Evolutionary conservation across 2,888 invertebrate genomes (phyloP).

Genomic region (Xanthia togata): DNA sequence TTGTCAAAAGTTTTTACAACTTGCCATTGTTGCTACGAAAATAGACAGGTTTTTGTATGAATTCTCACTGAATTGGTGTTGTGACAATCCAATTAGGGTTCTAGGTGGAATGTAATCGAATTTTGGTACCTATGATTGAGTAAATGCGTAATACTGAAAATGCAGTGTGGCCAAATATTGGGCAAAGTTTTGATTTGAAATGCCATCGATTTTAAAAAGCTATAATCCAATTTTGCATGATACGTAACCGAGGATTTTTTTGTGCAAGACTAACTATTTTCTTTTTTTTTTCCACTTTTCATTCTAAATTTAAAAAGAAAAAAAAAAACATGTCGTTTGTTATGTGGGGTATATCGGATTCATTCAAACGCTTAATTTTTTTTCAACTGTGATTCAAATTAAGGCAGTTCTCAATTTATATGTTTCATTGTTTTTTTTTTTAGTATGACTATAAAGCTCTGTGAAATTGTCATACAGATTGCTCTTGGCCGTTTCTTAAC

Average conservation of each 20-base stretch:
- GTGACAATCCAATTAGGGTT: constrained; percentile 50
- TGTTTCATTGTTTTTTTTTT: neutral
- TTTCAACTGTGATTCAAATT: neutral
- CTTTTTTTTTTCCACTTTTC: no score
- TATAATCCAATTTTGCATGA: neutral
- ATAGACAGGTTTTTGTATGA: constrained; percentile 34
- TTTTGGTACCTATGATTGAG: constrained; percentile 15
- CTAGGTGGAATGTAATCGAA: constrained; percentile 15
- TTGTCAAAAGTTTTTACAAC: constrained; percentile 36
- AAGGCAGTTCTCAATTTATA: neutral
- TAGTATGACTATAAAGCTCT: neutral
- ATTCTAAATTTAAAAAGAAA: no score
- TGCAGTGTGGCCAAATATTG: neutral
- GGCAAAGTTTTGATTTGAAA: neutral
- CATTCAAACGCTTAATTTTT: neutral
- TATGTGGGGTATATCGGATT: neutral
- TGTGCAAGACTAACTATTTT: neutral
- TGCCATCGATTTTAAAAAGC: neutral
- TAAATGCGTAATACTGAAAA: neutral
- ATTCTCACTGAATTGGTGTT: constrained; percentile 21
- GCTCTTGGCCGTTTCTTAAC: constrained; percentile 13
- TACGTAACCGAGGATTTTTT: neutral
- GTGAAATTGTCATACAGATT: neutral
- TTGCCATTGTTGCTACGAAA: constrained; percentile 23
- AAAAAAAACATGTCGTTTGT: no score